phyloP scores from a whole-genome alignment of 2,113 vertebrate genomes.

The Noctilio leporinus region DNA sequence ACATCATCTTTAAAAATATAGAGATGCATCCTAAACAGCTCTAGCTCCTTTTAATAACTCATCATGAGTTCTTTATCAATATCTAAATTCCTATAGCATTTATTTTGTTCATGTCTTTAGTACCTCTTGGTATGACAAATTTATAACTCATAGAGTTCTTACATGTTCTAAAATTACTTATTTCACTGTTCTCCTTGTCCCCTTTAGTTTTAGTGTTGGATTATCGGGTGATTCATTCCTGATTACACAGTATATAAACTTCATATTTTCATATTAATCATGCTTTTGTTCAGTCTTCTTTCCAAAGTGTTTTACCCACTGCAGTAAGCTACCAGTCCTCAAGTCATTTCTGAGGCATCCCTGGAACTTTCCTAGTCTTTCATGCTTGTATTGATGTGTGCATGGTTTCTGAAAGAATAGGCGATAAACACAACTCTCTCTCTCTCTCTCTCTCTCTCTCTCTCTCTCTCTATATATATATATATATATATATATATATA shows the following conservation, averaged over 20 bases:
- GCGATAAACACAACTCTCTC: too few relatives aligned
- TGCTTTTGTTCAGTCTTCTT: neutral
- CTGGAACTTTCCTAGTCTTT: neutral
- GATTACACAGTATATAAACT: neutral
- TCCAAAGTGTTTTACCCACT: neutral
- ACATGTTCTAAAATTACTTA: constrained; percentile 30
- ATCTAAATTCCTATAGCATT: neutral
- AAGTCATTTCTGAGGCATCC: neutral
- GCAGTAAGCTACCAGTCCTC: neutral
- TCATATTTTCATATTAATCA: neutral
- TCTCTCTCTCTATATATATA: too few relatives aligned
- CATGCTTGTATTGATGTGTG: neutral
- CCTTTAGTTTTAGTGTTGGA: neutral
- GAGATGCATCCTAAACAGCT: neutral
- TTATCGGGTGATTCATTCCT: constrained; percentile 17
- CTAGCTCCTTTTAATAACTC: neutral
- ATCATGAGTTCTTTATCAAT: neutral
- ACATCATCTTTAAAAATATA: neutral
- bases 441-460: too few relatives aligned
- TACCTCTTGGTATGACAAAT: neutral
- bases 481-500: too few relatives aligned
- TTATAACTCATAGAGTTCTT: constrained; percentile 36
- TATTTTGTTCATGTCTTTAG: neutral
- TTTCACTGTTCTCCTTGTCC: constrained; percentile 4
- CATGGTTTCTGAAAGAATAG: neutral